phyloP scores from a whole-genome alignment of 2,888 invertebrate genomes.

The Pycnomerus fuliginosus region DNA sequence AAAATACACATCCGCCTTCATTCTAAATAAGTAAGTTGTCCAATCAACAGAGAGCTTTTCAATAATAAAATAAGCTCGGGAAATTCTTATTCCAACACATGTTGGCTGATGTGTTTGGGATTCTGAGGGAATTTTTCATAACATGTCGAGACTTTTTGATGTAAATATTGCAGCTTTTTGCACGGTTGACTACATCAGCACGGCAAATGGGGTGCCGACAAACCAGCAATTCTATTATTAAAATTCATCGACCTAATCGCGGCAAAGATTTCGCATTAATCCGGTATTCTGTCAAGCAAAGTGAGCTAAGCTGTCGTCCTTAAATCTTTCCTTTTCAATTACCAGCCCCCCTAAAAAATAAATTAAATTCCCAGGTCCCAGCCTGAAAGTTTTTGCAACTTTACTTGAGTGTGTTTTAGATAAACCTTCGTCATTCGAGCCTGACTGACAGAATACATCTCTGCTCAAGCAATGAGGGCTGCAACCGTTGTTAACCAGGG shows the following conservation, averaged over 20 bases:
- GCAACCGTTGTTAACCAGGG: too few relatives aligned
- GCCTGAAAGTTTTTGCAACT: constrained; percentile 28
- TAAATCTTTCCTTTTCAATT: constrained; percentile 33
- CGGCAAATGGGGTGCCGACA: neutral
- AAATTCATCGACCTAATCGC: constrained; percentile 13
- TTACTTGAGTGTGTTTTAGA: constrained; percentile 26
- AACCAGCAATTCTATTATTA: constrained; percentile 8
- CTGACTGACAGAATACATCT: constrained; percentile 20
- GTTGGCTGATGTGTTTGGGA: constrained; percentile 1
- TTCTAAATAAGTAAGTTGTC: constrained; percentile 12
- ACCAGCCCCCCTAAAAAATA: constrained; percentile 29
- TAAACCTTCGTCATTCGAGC: constrained; percentile 26
- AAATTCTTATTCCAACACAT: constrained; percentile 12
- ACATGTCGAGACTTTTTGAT: constrained; percentile 10
- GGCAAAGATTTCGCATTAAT: constrained; percentile 19
- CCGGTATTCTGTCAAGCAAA: constrained; percentile 14
- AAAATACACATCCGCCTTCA: too few relatives aligned
- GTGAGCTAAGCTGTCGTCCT: constrained; percentile 20
- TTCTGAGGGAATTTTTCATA: constrained; percentile 12
- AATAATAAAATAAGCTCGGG: constrained; percentile 17
- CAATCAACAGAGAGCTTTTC: constrained; percentile 16
- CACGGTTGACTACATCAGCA: constrained; percentile 5
- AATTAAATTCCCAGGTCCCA: constrained; percentile 30
- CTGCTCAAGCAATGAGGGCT: constrained; percentile 12
- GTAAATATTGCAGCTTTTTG: constrained; percentile 14